Evolutionary conservation across 2,888 invertebrate species (phyloP), one percentile per base, ranked within the genome.

Genomic region (Choristoneura rosaceana): DNA sequence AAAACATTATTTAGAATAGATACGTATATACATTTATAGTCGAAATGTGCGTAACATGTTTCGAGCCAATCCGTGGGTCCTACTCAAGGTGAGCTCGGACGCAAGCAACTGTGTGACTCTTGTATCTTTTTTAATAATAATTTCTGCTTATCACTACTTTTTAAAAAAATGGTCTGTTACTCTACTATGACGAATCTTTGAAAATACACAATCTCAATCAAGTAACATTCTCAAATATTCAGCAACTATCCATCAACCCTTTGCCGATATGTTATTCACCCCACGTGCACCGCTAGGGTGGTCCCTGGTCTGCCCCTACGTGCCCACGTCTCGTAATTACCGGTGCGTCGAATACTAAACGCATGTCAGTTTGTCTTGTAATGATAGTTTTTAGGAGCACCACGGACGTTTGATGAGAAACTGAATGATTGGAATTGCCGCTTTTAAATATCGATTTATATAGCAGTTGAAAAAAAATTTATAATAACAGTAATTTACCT

Each of bases 301-400:
- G 89, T 89, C 89, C 73, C 74, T 73, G 68, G 69, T 71, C 76
- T 74, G 67, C 69, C 82, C 80, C 82, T 84, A 82, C 81, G 83
- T 81, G 81, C 80, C 82, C 77, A 80, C 78, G 75, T 75, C 76
- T 79, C 81, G 83, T 91, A 89, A 91, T 90, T 89, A 88, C 82
- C 83, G 85, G 82, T 87, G 90, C 85, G 84, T 82, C 78, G 91
- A 87, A 91, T 92, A 87, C 82, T 75, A 82, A 88, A 83, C 79
- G 77, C 71, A 73, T 69, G 78, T 76, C 65, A 61, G 68, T 75
- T 50, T 70, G 65, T 67, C 69, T 71, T 74, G 62, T 52, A 62
- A 69, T 76, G 76, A 75, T 14, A 70, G 58, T 76, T 74, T 75
- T 75, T 75, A 75, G 63, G 67, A 55, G 33, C 47, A 17, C 4